These are phyloP conservation scores for Tupaia tana DNA, from an alignment of 2,113 vertebrate genomes.

Conservation along the genomic window DNA sequence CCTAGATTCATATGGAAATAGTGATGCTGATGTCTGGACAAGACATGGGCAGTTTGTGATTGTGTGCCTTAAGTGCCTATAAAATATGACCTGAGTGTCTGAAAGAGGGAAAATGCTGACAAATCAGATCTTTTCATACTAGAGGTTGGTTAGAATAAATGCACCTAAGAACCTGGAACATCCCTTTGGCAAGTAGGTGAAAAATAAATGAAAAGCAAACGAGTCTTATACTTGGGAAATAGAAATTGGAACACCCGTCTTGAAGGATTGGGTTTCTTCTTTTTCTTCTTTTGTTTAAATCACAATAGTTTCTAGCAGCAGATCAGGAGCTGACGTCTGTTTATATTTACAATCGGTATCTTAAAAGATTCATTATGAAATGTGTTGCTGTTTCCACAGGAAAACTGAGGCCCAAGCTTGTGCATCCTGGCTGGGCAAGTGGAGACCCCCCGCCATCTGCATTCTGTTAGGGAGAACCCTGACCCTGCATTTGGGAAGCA, in stretches of 20 bases:
- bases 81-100: constrained; percentile 91
- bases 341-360: constrained; percentile 69
- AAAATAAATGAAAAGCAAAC: neutral
- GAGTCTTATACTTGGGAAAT: neutral
- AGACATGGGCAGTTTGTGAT: constrained; percentile 83
- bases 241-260: neutral
- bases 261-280: neutral
- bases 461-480: constrained; percentile 62
- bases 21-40: constrained; percentile 88
- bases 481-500: constrained; percentile 51
- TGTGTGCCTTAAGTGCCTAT: constrained; percentile 87
- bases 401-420: constrained; percentile 60
- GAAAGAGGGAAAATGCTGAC: constrained; percentile 89
- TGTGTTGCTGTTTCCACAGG: constrained; percentile 53
- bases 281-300: constrained; percentile 46
- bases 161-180: constrained; percentile 86
- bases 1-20: constrained; percentile 89
- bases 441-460: constrained; percentile 60
- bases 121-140: constrained; percentile 90
- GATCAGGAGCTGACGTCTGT: constrained; percentile 60
- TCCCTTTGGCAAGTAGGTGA: constrained; percentile 82
- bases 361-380: constrained; percentile 75
- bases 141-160: constrained; percentile 91
- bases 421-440: constrained; percentile 5
- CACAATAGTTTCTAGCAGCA: constrained; percentile 20